Percentiles rank a stretch among this genome's conserved stretches.
Evolutionary conservation across 2,113 vertebrate genomes (phyloP).

Genomic region (Pipra filicauda): DNA sequence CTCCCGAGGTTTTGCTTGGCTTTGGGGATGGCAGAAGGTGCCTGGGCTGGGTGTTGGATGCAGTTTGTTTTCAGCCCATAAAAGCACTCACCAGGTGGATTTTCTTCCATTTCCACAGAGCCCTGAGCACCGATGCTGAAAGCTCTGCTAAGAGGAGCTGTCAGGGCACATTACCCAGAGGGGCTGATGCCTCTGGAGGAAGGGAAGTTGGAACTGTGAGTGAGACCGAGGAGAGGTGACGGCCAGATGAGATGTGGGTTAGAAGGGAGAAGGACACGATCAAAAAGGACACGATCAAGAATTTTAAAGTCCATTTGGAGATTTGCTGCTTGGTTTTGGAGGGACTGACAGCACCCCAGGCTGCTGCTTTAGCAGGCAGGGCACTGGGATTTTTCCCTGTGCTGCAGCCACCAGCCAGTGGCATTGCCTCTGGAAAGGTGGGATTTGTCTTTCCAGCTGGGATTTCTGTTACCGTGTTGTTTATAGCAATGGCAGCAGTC

Average conservation of each 20-base stretch:
- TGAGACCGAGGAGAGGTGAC: neutral
- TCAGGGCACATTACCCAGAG: conserved; percentile 53
- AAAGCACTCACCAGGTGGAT: conserved; percentile 33
- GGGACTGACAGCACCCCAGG: neutral
- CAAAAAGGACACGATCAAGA: neutral
- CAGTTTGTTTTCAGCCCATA: conserved; percentile 31
- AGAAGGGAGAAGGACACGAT: neutral
- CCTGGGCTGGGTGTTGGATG: neutral
- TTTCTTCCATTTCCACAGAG: conserved; percentile 31
- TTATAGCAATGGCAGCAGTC: fast-evolving
- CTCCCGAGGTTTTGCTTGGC: neutral
- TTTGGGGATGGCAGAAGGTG: neutral
- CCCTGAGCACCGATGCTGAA: neutral
- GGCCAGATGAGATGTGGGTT: fast-evolving
- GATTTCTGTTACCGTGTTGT: neutral
- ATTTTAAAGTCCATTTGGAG: neutral
- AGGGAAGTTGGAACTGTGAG: neutral
- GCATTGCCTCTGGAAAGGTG: neutral
- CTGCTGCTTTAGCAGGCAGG: neutral
- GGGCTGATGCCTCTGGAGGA: neutral
- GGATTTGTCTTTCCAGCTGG: neutral
- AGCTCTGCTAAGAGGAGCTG: conserved; percentile 38
- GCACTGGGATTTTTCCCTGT: neutral
- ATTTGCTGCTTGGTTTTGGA: neutral
- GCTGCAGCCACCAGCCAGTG: fast-evolving